These are phyloP conservation scores for Acipenser ruthenus DNA, from an alignment of 2,797 vertebrate genomes.

Conservation along the genomic window DNA sequence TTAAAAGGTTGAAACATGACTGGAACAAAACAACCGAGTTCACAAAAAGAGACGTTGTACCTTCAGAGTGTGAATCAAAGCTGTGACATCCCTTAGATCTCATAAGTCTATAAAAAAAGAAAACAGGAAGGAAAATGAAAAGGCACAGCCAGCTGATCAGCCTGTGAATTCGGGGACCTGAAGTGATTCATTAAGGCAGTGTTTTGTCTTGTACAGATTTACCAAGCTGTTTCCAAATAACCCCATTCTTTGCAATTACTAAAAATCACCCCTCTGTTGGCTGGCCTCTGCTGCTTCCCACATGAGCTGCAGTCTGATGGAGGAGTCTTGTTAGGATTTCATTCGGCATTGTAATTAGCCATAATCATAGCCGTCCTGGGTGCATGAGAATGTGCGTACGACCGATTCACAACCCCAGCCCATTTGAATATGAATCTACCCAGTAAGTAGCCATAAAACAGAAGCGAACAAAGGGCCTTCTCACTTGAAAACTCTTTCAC, in stretches of 20 bases:
- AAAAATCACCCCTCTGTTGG: conserved; percentile 59
- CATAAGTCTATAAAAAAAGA: conserved; percentile 39
- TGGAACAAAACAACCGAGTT: background rate
- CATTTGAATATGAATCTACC: conserved; percentile 85
- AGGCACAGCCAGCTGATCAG: conserved; percentile 42
- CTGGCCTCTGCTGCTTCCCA: conserved; percentile 55
- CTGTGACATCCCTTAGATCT: conserved; percentile 13
- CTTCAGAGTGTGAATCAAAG: background rate
- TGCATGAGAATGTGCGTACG: conserved; percentile 71
- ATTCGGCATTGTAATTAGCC: conserved; percentile 82
- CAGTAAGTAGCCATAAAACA: conserved; percentile 56
- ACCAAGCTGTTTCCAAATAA: conserved; percentile 49
- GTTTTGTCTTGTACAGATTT: conserved; percentile 59
- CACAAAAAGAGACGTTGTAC: background rate
- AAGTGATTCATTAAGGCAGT: conserved; percentile 68
- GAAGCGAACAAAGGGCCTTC: conserved; percentile 64
- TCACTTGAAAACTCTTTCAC: conserved; percentile 62
- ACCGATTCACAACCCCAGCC: conserved; percentile 66
- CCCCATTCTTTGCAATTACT: conserved; percentile 60
- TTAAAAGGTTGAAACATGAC: too few relatives aligned
- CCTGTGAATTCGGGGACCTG: conserved; percentile 50
- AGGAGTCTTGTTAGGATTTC: conserved; percentile 61
- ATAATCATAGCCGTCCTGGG: conserved; percentile 70
- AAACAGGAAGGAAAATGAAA: conserved; percentile 9
- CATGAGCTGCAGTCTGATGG: conserved; percentile 70